Conservation (phyloP, 2,113 vertebrate genomes). For the Cinclus mexicanus region DNA sequence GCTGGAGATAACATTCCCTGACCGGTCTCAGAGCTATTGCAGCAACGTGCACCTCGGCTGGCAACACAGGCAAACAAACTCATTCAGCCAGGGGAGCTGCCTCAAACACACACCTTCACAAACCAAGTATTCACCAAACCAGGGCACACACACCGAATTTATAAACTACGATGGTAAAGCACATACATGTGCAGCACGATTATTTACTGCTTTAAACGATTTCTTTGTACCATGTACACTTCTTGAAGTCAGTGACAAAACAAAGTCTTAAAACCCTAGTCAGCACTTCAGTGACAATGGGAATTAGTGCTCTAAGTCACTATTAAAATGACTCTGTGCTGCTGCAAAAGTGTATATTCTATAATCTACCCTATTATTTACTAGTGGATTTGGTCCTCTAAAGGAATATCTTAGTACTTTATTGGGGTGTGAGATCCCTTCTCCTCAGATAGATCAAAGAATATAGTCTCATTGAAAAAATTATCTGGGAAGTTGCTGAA, state of each 20-base stretch:
- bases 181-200: rapidly evolving
- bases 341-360: not conserved
- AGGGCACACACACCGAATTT: not conserved
- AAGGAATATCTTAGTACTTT: not conserved
- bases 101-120: not conserved
- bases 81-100: not conserved
- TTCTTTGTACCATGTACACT: not conserved
- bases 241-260: not conserved
- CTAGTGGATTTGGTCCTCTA: not conserved
- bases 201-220: not conserved
- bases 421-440: not conserved
- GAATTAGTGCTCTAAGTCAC: not conserved
- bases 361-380: not conserved
- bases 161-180: not conserved
- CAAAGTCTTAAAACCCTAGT: not conserved
- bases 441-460: not conserved
- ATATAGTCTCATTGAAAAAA: not conserved
- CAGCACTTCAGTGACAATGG: rapidly evolving
- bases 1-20: not conserved
- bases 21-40: not conserved
- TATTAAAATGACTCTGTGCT: not conserved
- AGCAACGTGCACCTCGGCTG: not conserved
- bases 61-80: not conserved
- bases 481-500: not conserved
- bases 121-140: not conserved